phyloP scores from a whole-genome alignment of 2,888 invertebrate genomes.

The Dolomedes plantarius region DNA sequence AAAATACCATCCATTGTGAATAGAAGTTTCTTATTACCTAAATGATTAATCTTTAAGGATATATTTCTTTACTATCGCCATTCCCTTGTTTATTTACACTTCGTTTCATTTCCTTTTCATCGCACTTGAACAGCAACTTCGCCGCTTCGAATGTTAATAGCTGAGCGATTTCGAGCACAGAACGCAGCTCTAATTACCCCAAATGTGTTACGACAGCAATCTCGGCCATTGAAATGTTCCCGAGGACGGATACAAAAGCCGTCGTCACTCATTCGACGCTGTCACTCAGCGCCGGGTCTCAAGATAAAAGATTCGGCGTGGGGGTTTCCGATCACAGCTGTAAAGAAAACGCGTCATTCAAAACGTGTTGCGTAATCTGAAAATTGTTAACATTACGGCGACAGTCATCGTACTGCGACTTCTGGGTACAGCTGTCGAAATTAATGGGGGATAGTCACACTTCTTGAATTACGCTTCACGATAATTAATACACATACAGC shows the following conservation, averaged over 20 bases:
- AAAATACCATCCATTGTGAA: too few species aligned
- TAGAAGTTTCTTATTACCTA: too few species aligned
- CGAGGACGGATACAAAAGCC: neutral
- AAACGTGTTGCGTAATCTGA: neutral
- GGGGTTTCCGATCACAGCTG: constrained; percentile 30
- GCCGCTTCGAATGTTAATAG: neutral
- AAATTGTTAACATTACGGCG: neutral
- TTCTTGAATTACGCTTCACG: too few species aligned
- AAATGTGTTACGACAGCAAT: neutral
- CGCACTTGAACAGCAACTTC: neutral
- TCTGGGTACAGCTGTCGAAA: too few species aligned
- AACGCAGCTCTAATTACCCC: neutral
- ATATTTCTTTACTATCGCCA: neutral
- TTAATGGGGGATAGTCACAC: too few species aligned
- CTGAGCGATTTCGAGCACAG: neutral
- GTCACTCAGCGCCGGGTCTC: constrained; percentile 21
- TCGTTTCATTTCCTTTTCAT: neutral
- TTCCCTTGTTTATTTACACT: neutral
- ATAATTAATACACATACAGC: too few species aligned
- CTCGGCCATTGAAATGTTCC: neutral
- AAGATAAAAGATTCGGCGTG: constrained; percentile 40
- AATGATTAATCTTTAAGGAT: neutral
- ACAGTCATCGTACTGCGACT: too few species aligned
- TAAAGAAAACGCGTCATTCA: constrained; percentile 9
- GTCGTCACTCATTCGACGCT: neutral